Percentiles rank a stretch among this genome's conserved stretches.
Conservation (phyloP, 2,797 vertebrate genomes). For the Acomys russatus region DNA sequence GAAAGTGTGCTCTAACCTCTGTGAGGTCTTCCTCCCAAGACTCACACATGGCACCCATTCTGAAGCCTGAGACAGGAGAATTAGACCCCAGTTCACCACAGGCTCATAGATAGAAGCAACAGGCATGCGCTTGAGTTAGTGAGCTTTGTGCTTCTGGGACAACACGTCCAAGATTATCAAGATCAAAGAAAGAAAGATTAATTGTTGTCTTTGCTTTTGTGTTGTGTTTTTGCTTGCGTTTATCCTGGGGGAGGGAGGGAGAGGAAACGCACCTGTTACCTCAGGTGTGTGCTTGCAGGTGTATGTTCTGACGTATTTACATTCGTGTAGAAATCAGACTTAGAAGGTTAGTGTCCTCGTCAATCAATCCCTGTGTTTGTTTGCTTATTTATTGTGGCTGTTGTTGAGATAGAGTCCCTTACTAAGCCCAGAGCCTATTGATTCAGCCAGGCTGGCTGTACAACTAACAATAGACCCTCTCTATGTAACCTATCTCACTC, state of each 20-base stretch:
- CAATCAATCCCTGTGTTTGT: background rate
- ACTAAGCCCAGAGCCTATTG: background rate
- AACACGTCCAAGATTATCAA: background rate
- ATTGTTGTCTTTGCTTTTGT: background rate
- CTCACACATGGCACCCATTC: background rate
- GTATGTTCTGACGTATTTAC: background rate
- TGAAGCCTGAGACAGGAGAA: background rate
- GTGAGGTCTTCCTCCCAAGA: background rate
- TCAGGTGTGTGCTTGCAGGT: background rate
- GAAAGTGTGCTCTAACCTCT: background rate
- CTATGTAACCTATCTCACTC: no score
- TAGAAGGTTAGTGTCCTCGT: background rate
- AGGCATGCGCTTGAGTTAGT: background rate
- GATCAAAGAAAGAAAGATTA: background rate
- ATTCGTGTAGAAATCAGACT: background rate
- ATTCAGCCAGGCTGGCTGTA: background rate
- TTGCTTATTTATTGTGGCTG: background rate
- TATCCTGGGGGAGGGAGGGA: background rate
- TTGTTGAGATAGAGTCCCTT: background rate
- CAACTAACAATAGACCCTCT: background rate
- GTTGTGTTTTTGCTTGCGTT: background rate
- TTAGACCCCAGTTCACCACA: background rate
- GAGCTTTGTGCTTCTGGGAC: background rate
- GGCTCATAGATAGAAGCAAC: background rate
- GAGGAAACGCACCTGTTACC: background rate